Evolutionary conservation across 2,113 vertebrate genomes (phyloP).

Genomic region (Sebastes fasciatus): DNA sequence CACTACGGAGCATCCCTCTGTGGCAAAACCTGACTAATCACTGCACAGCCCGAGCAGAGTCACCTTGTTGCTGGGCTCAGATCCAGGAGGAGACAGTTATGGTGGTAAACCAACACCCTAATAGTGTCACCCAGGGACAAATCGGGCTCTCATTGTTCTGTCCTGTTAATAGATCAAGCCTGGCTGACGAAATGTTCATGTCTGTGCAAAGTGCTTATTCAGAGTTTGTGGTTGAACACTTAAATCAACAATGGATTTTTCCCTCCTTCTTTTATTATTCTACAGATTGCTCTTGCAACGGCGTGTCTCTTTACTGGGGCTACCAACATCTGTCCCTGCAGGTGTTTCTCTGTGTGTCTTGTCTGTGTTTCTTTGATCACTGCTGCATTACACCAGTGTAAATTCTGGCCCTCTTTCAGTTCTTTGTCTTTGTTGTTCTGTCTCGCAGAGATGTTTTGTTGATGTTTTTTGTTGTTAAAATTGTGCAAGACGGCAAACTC

Average conservation of each 20-base stretch:
- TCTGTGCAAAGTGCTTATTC: slow-evolving; percentile 25
- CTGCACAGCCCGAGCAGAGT: slow-evolving; percentile 41
- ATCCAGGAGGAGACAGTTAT: slow-evolving; percentile 64
- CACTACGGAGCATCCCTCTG: slow-evolving; percentile 30
- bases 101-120: slow-evolving; percentile 66
- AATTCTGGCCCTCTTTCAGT: slow-evolving; percentile 55
- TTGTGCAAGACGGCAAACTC: slow-evolving; percentile 49
- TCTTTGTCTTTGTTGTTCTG: slow-evolving; percentile 71
- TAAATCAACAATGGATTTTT: slow-evolving; percentile 53
- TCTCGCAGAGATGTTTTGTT: slow-evolving; percentile 49
- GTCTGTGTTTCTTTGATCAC: slow-evolving; percentile 71
- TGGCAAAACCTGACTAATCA: slow-evolving; percentile 58
- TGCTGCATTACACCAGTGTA: slow-evolving; percentile 55
- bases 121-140: slow-evolving; percentile 56
- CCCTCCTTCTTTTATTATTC: slow-evolving; percentile 61
- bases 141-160: slow-evolving; percentile 44
- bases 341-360: slow-evolving; percentile 61
- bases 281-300: slow-evolving; percentile 11
- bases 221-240: slow-evolving; percentile 37
- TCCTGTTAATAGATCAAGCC: slow-evolving; percentile 57
- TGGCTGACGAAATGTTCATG: slow-evolving; percentile 18
- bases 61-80: slow-evolving; percentile 72
- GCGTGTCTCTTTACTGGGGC: slow-evolving; percentile 30
- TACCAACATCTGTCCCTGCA: slow-evolving; percentile 72
- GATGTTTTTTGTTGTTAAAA: slow-evolving; percentile 64